Evolutionary conservation across 2,888 invertebrate genomes (phyloP).

Genomic region (Disparrhopalites patrizii): DNA sequence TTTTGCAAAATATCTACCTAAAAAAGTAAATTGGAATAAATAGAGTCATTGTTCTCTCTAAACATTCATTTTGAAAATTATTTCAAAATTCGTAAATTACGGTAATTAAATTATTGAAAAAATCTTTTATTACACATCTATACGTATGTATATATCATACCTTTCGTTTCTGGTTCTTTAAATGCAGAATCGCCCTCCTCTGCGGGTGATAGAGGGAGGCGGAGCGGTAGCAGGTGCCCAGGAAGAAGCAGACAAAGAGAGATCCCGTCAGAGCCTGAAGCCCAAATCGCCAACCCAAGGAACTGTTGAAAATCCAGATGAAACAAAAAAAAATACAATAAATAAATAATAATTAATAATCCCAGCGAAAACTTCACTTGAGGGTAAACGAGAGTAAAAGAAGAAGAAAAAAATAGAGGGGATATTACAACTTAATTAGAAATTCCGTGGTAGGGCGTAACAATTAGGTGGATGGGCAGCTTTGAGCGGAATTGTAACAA

Average conservation of each 20-base stretch:
- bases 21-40: no score
- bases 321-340: not conserved
- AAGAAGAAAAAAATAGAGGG: not conserved
- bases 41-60: no score
- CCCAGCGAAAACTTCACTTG: not conserved
- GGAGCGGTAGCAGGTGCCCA: conserved; percentile 82
- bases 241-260: conserved; percentile 76
- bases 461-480: not conserved
- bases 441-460: no score
- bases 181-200: conserved; percentile 76
- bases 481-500: not conserved
- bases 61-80: no score
- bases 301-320: conserved; percentile 54
- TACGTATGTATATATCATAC: conserved; percentile 53
- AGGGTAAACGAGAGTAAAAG: not conserved
- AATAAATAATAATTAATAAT: not conserved
- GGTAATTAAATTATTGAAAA: no score
- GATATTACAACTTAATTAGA: not conserved
- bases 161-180: conserved; percentile 81
- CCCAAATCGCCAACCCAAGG: conserved; percentile 75
- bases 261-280: conserved; percentile 81
- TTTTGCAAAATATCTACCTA: no score
- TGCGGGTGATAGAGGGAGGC: conserved; percentile 85
- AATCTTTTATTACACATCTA: no score
- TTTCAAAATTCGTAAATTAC: no score